phyloP scores from a whole-genome alignment of 2,888 invertebrate species.

The Sussaba pulchella region DNA sequence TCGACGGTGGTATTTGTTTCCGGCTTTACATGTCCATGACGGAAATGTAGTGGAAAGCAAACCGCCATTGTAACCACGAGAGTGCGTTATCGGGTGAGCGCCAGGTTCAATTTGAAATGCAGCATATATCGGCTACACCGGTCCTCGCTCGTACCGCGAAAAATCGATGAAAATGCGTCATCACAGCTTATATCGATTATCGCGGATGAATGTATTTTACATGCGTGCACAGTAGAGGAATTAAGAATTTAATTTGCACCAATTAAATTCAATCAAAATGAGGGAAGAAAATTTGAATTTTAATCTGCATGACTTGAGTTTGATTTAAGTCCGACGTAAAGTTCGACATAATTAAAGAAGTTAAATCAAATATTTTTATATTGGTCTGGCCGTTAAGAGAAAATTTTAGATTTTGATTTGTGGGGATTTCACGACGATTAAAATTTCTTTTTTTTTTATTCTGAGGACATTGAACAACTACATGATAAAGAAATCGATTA shows the following conservation, averaged over 20 bases:
- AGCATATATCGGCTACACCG: conserved; percentile 20
- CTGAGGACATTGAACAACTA: no score
- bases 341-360: no score
- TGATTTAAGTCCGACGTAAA: no score
- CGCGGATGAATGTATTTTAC: background rate
- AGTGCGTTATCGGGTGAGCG: conserved; percentile 30
- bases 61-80: conserved; percentile 36
- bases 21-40: conserved; percentile 23
- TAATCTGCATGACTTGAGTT: no score
- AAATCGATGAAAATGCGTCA: conserved; percentile 1
- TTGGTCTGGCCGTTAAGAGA: background rate
- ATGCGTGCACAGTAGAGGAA: background rate
- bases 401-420: no score
- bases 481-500: no score
- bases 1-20: conserved; percentile 31
- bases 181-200: background rate
- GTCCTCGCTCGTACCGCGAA: background rate
- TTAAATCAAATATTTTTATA: no score
- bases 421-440: no score
- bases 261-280: background rate
- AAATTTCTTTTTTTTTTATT: no score
- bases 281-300: background rate
- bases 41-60: conserved; percentile 53
- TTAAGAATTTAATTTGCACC: background rate
- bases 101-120: conserved; percentile 29